phyloP scores from a whole-genome alignment of 2,888 invertebrate species.

The Meganola albula region DNA sequence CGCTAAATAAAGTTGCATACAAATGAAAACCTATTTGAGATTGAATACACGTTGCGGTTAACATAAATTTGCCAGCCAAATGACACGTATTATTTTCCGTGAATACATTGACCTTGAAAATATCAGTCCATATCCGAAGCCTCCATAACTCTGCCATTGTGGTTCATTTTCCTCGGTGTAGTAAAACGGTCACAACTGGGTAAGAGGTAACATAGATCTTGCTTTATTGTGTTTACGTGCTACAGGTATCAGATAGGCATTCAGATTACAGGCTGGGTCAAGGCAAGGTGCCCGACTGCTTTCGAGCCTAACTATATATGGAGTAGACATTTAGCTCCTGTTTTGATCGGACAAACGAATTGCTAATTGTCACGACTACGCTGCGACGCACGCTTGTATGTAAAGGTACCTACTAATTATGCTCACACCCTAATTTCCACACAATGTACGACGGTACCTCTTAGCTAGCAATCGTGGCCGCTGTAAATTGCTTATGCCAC shows the following conservation, averaged over 20 bases:
- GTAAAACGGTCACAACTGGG: constrained; percentile 62
- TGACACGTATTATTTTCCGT: constrained; percentile 27
- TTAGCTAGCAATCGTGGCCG: constrained; percentile 40
- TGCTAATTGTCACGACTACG: constrained; percentile 54
- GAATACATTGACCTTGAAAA: constrained; percentile 37
- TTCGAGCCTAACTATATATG: constrained; percentile 66
- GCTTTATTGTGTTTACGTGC: constrained; percentile 76
- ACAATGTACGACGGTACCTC: constrained; percentile 49
- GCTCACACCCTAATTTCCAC: constrained; percentile 51
- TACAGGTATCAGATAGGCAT: constrained; percentile 66
- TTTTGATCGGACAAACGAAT: constrained; percentile 36
- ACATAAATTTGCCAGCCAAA: constrained; percentile 22
- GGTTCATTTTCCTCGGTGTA: constrained; percentile 54
- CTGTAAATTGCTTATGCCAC: constrained; percentile 54
- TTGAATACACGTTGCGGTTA: constrained; percentile 32
- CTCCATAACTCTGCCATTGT: constrained; percentile 35
- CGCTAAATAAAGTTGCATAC: constrained; percentile 7
- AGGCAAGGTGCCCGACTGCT: constrained; percentile 73
- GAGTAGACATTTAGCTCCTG: constrained; percentile 57
- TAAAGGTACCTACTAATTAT: constrained; percentile 56
- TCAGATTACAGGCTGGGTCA: constrained; percentile 61
- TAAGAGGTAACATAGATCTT: constrained; percentile 68
- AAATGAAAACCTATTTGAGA: constrained; percentile 14
- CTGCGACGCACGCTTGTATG: too few relatives aligned
- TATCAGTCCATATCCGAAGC: constrained; percentile 31